Percentiles rank a stretch among this genome's conserved stretches.
phyloP scores from a whole-genome alignment of 2,797 vertebrate genomes.

The Sebastes goodei region DNA sequence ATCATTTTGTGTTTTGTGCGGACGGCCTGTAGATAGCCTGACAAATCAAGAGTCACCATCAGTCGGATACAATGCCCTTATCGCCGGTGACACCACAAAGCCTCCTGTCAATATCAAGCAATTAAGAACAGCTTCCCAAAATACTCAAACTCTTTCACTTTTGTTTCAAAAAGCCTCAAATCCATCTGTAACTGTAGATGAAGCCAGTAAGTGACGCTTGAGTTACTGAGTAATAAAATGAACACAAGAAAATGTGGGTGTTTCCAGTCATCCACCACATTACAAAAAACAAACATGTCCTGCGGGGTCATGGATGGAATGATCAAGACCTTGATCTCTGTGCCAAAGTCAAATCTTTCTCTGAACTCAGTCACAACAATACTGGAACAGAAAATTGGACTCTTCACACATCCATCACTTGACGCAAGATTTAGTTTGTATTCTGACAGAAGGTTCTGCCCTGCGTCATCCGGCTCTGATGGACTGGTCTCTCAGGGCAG shows the following conservation, averaged over 20 bases:
- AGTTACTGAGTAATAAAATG: too few relatives aligned
- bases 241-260: too few relatives aligned
- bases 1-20: neutral
- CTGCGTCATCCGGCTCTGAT: neutral
- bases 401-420: slow-evolving; percentile 1
- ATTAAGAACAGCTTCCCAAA: neutral
- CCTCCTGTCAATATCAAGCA: neutral
- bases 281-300: neutral
- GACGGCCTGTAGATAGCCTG: neutral
- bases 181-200: neutral
- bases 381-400: neutral
- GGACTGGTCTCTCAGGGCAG: slow-evolving; percentile 5
- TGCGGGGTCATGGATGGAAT: neutral
- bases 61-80: neutral
- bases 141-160: neutral
- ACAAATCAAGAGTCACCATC: neutral
- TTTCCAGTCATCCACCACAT: neutral
- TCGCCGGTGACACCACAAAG: neutral
- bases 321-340: neutral
- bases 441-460: neutral
- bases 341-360: neutral
- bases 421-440: neutral
- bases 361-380: neutral
- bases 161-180: neutral
- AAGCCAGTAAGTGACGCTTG: neutral